Evolutionary conservation across 1,140 invertebrate species (phyloP), one percentile per base, ranked within the genome.

Genomic region (Drosophila athabasca): DNA sequence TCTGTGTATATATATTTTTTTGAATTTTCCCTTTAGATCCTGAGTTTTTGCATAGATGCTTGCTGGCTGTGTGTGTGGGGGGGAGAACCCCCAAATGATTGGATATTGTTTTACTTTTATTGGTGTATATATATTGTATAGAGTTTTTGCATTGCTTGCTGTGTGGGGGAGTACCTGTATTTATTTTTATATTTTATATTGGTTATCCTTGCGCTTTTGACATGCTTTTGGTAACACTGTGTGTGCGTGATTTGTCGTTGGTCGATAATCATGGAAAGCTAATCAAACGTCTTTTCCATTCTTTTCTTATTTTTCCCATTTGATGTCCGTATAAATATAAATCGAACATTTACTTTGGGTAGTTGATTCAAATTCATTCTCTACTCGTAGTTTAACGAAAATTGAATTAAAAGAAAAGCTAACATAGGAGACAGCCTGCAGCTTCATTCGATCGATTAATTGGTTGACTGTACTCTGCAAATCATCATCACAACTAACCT

Each of bases 251-350:
- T 43, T 74, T 13, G 68, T 62, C 41, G 46, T 71, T 71, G 74
- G 74, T 35, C 48, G 64, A 75, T 81, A 52, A 67, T 74, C 69
- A 78, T 82, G 82, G 72, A 69, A 87, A 82, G 82, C 82, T 85
- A 85, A 85, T 85, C 78, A 87, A 85, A 65, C 75, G 72, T 87
- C 51, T 84, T 65, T 81, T 84, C 76, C 82, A 81, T 85, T 85
- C 82, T 85, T 87, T 85, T 85, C 82, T 76, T 87, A 41, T 78
- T 82, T 87, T 67, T 61, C 60, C 61, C 69, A 77, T 62, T 74
- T 74, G 74, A 64, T 39, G 55, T 57, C 62, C 51, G 58, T 60
- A 66, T 15, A 24, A 62, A 68, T 62, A 60, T 48, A 50, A 76
- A 79, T 60, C 53, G 65, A 71, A 59, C 54, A 80, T 67, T 77